These are phyloP conservation scores for Danionella cerebrum DNA, from an alignment of 2,113 vertebrate species.

Conservation along the genomic window DNA sequence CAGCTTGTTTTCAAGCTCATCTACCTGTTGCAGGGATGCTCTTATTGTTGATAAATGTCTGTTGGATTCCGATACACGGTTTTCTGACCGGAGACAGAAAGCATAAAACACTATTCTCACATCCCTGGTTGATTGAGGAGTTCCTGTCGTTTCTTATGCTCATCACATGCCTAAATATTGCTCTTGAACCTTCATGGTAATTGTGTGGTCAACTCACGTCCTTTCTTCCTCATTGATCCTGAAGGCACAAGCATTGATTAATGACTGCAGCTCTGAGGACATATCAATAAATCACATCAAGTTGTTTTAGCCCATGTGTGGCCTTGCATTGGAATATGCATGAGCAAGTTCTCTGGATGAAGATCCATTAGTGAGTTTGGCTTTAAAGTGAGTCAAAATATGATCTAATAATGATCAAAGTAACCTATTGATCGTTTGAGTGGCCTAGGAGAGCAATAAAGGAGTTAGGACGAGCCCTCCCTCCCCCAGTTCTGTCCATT, in stretches of 20 bases:
- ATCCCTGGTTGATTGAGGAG: no score
- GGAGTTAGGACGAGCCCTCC: not conserved
- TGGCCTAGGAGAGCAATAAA: constrained; percentile 3
- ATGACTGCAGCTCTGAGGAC: not conserved
- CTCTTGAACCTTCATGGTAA: not conserved
- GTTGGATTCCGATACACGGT: no score
- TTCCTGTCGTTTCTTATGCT: no score
- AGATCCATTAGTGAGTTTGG: constrained; percentile 19
- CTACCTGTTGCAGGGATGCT: no score
- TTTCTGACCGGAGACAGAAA: no score
- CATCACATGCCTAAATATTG: not conserved
- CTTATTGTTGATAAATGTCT: no score
- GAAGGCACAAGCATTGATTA: not conserved
- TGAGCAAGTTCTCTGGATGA: not conserved
- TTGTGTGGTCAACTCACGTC: not conserved
- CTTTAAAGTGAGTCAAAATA: constrained; percentile 10
- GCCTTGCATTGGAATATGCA: not conserved
- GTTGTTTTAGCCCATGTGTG: not conserved
- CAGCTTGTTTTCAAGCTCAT: no score
- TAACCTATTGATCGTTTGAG: constrained; percentile 17
- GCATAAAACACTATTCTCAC: no score
- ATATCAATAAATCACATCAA: not conserved
- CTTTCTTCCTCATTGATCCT: constrained; percentile 14
- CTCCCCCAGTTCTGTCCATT: constrained; percentile 10
- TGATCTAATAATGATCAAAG: constrained; percentile 30